Percentiles rank a stretch among this genome's conserved stretches.
Evolutionary conservation across 2,113 vertebrate genomes (phyloP).

Genomic region (Phalacrocorax pelagicus): DNA sequence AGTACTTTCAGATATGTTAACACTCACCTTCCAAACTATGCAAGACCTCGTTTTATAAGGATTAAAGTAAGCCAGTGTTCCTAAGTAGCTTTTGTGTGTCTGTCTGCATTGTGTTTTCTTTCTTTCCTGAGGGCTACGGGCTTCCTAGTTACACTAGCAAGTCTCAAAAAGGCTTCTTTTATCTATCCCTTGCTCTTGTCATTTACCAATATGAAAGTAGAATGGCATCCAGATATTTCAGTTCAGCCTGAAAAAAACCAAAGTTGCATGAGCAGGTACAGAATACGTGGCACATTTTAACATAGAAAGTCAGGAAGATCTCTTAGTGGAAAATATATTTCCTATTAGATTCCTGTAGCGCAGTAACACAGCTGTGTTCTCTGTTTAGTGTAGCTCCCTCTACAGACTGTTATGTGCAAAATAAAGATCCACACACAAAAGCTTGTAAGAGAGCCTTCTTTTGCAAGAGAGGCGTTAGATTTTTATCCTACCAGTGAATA

Average conservation of each 20-base stretch:
- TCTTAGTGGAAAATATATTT: neutral
- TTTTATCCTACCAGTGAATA: neutral
- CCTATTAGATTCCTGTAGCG: neutral
- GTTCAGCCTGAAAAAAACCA: neutral
- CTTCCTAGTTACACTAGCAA: neutral
- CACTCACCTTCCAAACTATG: slow-evolving; percentile 80
- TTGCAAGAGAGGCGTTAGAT: neutral
- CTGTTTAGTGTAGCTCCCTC: neutral
- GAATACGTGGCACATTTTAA: neutral
- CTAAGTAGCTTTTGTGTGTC: neutral
- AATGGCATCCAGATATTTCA: neutral
- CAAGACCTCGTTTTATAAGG: slow-evolving; percentile 84
- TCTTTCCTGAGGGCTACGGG: neutral
- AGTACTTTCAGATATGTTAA: slow-evolving; percentile 74
- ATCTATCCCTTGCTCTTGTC: neutral
- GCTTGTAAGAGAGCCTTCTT: neutral
- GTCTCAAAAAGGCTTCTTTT: neutral
- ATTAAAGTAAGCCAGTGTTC: slow-evolving; percentile 76
- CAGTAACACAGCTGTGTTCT: neutral
- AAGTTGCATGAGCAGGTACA: neutral
- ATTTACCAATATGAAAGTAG: neutral
- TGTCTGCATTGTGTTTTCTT: neutral
- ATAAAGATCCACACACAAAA: neutral
- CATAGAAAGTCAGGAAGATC: neutral
- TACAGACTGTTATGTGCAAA: neutral